Percentiles rank a stretch among this genome's conserved stretches.
phyloP scores from a whole-genome alignment of 2,888 invertebrate species.

The Calameuta idolon region DNA sequence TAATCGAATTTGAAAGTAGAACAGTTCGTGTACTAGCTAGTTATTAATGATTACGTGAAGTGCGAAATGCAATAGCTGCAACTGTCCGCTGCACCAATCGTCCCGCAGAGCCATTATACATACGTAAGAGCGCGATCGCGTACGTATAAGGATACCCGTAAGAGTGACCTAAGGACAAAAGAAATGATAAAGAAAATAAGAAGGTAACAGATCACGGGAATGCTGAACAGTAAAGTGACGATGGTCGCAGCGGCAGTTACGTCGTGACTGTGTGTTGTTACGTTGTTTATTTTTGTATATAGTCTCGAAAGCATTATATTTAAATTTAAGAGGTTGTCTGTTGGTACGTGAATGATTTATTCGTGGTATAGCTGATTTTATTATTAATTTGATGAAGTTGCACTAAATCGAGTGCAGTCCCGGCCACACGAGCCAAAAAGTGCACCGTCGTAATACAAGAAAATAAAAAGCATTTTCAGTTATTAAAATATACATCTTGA shows the following conservation, averaged over 20 bases:
- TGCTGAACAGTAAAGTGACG: neutral
- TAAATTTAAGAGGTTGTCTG: conserved; percentile 55
- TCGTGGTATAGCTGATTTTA: conserved; percentile 36
- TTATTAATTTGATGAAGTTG: conserved; percentile 30
- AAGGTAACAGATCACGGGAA: neutral
- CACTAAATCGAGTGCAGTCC: conserved; percentile 15
- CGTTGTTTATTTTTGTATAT: conserved; percentile 44
- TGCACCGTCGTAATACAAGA: conserved; percentile 19
- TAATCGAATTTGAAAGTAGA: conserved; percentile 14
- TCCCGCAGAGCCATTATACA: neutral
- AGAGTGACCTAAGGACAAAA: neutral
- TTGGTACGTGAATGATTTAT: conserved; percentile 55
- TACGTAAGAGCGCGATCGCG: neutral
- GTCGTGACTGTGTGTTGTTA: conserved; percentile 52
- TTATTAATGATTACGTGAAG: conserved; percentile 16
- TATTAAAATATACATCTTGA: conserved; percentile 8
- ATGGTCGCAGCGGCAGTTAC: conserved; percentile 16
- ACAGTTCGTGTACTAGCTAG: conserved; percentile 21
- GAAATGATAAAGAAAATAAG: neutral
- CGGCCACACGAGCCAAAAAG: neutral
- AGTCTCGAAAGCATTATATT: conserved; percentile 45
- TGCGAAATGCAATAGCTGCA: neutral
- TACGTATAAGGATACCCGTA: neutral
- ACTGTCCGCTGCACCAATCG: neutral
- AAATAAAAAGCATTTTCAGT: conserved; percentile 25